These are phyloP conservation scores for Ctenopoma kingsleyae DNA, from an alignment of 2,797 vertebrate species.

Conservation along the genomic window DNA sequence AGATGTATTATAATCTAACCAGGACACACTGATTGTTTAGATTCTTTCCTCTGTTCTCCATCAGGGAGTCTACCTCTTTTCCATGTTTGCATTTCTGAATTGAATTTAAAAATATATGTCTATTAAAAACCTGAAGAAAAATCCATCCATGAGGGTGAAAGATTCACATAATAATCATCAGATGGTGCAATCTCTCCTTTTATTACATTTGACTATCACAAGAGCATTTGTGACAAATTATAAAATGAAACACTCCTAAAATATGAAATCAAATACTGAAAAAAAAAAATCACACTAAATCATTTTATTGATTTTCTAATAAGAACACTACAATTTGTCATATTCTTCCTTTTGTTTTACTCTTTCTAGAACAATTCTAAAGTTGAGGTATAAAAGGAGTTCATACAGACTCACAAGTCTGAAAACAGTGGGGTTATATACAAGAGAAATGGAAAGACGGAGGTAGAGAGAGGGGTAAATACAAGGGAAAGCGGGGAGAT, in stretches of 20 bases:
- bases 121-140: conserved; percentile 1
- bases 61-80: conserved; percentile 31
- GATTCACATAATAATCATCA: conserved; percentile 70
- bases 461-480: conserved; percentile 89
- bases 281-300: conserved; percentile 87
- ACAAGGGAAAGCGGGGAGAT: conserved; percentile 84
- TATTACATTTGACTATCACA: conserved; percentile 86
- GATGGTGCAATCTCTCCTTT: conserved; percentile 83
- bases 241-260: conserved; percentile 84
- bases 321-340: conserved; percentile 92
- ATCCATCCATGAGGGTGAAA: conserved; percentile 26
- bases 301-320: conserved; percentile 90
- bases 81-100: conserved; percentile 31
- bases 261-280: conserved; percentile 80
- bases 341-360: conserved; percentile 86
- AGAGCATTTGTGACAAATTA: conserved; percentile 85
- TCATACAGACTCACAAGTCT: conserved; percentile 88
- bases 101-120: conserved; percentile 13
- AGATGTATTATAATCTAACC: neutral
- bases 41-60: neutral
- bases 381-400: conserved; percentile 93
- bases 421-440: conserved; percentile 90
- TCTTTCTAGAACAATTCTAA: conserved; percentile 92
- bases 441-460: conserved; percentile 88
- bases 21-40: neutral